These are phyloP conservation scores for Palythoa grandis DNA, from an alignment of 92 coral and sea anemone species.

Conservation along the genomic window DNA sequence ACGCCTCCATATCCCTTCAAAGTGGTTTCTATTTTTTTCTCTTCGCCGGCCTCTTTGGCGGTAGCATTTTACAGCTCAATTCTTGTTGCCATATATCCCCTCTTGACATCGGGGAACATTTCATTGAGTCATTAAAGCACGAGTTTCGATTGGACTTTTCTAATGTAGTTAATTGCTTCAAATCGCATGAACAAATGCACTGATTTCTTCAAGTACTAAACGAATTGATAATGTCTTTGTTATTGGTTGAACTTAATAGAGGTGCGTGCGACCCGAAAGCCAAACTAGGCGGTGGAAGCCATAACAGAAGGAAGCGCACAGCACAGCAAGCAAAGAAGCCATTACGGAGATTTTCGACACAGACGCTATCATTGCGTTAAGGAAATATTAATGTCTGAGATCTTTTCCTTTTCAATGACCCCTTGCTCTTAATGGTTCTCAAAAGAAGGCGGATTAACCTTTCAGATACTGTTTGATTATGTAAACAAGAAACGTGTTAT, in stretches of 20 bases:
- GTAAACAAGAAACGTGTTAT: constrained; percentile 31
- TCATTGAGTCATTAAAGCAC: constrained; percentile 18
- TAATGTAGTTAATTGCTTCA: constrained; percentile 23
- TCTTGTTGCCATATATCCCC: background rate
- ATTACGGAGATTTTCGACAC: background rate
- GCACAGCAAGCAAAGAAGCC: background rate
- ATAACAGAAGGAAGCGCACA: background rate
- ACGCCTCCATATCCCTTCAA: too few relatives aligned
- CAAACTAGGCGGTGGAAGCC: background rate
- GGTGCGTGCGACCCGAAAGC: background rate
- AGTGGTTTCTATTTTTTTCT: background rate
- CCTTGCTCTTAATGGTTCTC: constrained; percentile 26
- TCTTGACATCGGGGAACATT: constrained; percentile 17
- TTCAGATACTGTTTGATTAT: constrained; percentile 23
- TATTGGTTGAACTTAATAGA: background rate
- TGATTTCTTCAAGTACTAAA: constrained; percentile 11
- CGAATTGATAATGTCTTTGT: background rate
- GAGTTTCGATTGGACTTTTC: constrained; percentile 11
- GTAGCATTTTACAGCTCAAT: background rate
- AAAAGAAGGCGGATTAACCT: constrained; percentile 32
- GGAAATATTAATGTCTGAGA: constrained; percentile 40
- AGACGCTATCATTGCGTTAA: constrained; percentile 21
- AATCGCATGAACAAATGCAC: constrained; percentile 21
- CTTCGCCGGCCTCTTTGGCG: constrained; percentile 13
- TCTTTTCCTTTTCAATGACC: constrained; percentile 41